phyloP scores from a whole-genome alignment of 2,797 vertebrate genomes.

The Cirrhinus molitorella region DNA sequence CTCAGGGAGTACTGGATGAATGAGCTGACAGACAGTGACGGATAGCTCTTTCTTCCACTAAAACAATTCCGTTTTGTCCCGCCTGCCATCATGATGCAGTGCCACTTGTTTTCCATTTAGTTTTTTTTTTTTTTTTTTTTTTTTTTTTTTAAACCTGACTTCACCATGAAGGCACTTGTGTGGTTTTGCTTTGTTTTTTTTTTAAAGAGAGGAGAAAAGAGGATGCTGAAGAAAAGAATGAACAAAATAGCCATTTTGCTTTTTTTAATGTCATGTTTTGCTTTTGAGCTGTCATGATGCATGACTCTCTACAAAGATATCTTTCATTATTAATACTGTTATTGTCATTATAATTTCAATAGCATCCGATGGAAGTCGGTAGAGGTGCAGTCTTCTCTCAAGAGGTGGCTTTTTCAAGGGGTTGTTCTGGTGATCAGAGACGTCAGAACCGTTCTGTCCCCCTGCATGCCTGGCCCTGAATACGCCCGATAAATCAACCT shows the following conservation, averaged over 20 bases:
- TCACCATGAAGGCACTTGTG: slow-evolving; percentile 62
- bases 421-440: slow-evolving; percentile 60
- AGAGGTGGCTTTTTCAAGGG: slow-evolving; percentile 72
- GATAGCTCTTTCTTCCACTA: slow-evolving; percentile 95
- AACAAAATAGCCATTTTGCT: slow-evolving; percentile 50
- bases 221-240: slow-evolving; percentile 54
- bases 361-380: slow-evolving; percentile 31
- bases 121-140: slow-evolving; percentile 55
- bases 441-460: slow-evolving; percentile 62
- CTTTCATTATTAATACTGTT: slow-evolving; percentile 45
- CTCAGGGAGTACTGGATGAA: slow-evolving; percentile 93
- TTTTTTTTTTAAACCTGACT: slow-evolving; percentile 61
- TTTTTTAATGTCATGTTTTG: slow-evolving; percentile 44
- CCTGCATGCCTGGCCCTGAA: slow-evolving; percentile 70
- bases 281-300: slow-evolving; percentile 42
- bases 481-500: slow-evolving; percentile 83
- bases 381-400: slow-evolving; percentile 41
- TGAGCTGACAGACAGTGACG: slow-evolving; percentile 94
- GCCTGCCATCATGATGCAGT: slow-evolving; percentile 99
- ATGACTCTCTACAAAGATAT: slow-evolving; percentile 14
- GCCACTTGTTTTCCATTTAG: slow-evolving; percentile 87
- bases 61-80: slow-evolving; percentile 92
- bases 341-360: slow-evolving; percentile 58
- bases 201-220: slow-evolving; percentile 59
- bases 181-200: slow-evolving; percentile 63